phyloP scores from a whole-genome alignment of 2,888 invertebrate species.

The Andrena minutula region DNA sequence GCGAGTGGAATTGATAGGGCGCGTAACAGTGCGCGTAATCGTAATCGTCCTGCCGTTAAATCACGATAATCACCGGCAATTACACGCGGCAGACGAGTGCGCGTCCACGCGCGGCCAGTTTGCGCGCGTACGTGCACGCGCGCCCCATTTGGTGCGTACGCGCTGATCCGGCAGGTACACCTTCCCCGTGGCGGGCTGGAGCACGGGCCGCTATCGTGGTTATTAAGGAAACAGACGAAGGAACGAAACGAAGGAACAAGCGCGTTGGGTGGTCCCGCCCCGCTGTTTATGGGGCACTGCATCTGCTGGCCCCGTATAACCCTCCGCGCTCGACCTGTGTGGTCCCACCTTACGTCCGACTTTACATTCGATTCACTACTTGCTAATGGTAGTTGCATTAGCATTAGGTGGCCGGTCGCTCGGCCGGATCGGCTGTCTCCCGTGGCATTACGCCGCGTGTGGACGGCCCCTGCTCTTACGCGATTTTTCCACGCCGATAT shows the following conservation, averaged over 20 bases:
- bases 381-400: conserved; percentile 81
- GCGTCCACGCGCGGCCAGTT: conserved; percentile 10
- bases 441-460: conserved; percentile 50
- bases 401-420: conserved; percentile 68
- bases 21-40: background rate
- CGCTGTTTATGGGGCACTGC: conserved; percentile 84
- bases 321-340: conserved; percentile 81
- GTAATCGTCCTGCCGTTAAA: conserved; percentile 20
- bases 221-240: conserved; percentile 83
- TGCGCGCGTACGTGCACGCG: conserved; percentile 9
- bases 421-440: conserved; percentile 45
- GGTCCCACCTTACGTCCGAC: conserved; percentile 81
- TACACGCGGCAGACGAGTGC: background rate
- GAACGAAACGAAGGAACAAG: conserved; percentile 73
- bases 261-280: conserved; percentile 83
- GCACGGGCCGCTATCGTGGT: conserved; percentile 77
- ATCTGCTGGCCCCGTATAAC: conserved; percentile 81
- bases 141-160: conserved; percentile 9
- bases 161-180: conserved; percentile 27
- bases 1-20: background rate
- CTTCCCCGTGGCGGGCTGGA: conserved; percentile 59
- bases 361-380: conserved; percentile 83
- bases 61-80: conserved; percentile 34
- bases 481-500: conserved; percentile 64
- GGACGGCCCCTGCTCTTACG: conserved; percentile 57